Evolutionary conservation across 2,888 invertebrate species (phyloP), one percentile per base, ranked within the genome.

Genomic region (Bibio marci): DNA sequence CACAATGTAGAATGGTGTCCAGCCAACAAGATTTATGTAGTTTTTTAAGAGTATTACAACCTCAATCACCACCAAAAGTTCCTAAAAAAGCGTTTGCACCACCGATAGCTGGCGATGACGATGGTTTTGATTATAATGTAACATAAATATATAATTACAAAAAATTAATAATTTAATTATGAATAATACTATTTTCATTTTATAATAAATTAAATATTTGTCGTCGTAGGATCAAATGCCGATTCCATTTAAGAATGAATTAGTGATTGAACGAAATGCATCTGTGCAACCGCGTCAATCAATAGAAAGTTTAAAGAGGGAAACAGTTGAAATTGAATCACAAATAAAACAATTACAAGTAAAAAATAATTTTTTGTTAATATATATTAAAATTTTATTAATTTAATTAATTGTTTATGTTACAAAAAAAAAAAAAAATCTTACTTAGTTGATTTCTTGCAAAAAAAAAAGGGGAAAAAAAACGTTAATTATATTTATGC

Each of bases 271-370:
- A 59, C 69, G 83, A 43, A 69, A 80, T 47, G 74, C 76, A 39
- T 76, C 72, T 49, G 65, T 72, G 40, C 77, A 80, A 52, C 70
- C 85, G 40, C 72, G 77, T 43, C 73, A 78, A 37, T 75, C 76
- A 51, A 70, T 79, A 57, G 85, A 86, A 44, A 75, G 79, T 40
- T 72, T 91, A 37, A 71, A 76, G 54, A 82, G 85, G 52, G 90
- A 92, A 57, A 76, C 86, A 11, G 69, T 73, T 45, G 86, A 85
- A 52, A 69, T 90, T 44, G 87, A 91, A 53, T 64, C 76, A 43
- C 86, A 90, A 65, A 87, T 91, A 52, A 79, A 82, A 55, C 85
- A 87, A 57, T 70, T 85, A 47, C 74, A 75, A 67, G 73, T 72
- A 51, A 34, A 2, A 26, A 10, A 35, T 26, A 11, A 14, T 25